Conservation (phyloP, 1,140 invertebrate genomes). For the Lycorma delicatula region DNA sequence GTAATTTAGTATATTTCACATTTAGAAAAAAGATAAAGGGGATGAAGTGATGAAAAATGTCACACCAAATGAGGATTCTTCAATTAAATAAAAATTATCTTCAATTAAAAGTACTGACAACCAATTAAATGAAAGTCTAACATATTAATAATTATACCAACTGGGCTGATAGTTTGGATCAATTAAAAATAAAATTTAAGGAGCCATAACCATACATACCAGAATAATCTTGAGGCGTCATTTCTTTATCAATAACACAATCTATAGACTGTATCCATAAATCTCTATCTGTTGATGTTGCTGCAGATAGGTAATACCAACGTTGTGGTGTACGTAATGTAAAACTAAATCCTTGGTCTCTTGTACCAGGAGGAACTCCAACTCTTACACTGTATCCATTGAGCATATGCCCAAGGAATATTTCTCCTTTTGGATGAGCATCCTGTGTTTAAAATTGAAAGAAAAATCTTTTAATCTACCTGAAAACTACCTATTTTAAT, state of each 20-base stretch:
- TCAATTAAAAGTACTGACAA: too few relatives aligned
- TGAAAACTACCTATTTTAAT: too few relatives aligned
- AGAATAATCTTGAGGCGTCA: slow-evolving; percentile 41
- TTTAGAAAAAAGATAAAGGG: too few relatives aligned
- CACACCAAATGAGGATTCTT: too few relatives aligned
- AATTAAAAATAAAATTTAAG: too few relatives aligned
- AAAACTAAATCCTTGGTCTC: slow-evolving; percentile 71
- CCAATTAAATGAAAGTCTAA: too few relatives aligned
- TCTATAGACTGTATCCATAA: slow-evolving; percentile 72
- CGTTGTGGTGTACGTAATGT: slow-evolving; percentile 77
- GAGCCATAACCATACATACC: slow-evolving; percentile 1
- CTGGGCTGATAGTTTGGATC: too few relatives aligned
- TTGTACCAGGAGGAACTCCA: slow-evolving; percentile 54
- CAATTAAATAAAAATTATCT: too few relatives aligned
- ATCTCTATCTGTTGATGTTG: slow-evolving; percentile 63
- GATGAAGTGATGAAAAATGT: too few relatives aligned
- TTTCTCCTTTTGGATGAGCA: slow-evolving; percentile 83
- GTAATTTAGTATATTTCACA: too few relatives aligned
- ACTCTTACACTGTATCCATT: slow-evolving; percentile 61
- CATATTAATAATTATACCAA: too few relatives aligned
- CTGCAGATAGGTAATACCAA: slow-evolving; percentile 72
- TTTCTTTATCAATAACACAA: slow-evolving; percentile 60
- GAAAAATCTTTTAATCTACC: too few relatives aligned
- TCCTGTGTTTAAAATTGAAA: slow-evolving; percentile 50
- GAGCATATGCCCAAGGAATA: slow-evolving; percentile 70